A percentile compares a stretch with the other conserved stretches of the same genome.
phyloP scores from a whole-genome alignment of 2,113 vertebrate genomes.

The Lophura nycthemera region DNA sequence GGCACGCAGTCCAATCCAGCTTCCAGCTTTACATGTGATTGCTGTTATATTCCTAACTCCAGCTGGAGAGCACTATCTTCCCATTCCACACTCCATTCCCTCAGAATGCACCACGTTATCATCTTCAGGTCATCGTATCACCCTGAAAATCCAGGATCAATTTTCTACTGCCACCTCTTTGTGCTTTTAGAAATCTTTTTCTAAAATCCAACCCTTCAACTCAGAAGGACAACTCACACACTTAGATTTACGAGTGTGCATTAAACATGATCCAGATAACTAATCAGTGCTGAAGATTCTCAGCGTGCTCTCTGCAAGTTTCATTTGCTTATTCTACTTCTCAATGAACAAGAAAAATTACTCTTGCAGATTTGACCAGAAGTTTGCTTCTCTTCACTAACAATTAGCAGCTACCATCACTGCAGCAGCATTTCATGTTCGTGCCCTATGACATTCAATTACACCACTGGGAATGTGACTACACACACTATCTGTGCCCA shows the following conservation, averaged over 20 bases:
- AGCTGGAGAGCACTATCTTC: rapidly evolving
- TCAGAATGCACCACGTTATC: not conserved
- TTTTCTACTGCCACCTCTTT: not conserved
- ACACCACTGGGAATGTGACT: not conserved
- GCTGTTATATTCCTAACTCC: not conserved
- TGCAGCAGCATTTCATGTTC: not conserved
- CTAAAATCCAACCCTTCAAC: not conserved
- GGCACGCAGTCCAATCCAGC: not conserved
- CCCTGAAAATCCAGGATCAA: not conserved
- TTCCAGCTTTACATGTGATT: not conserved
- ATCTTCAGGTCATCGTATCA: not conserved
- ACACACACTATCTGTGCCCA: not conserved
- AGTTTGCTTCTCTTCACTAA: not conserved
- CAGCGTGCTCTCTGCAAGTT: not conserved
- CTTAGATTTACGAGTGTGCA: not conserved
- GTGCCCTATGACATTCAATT: not conserved
- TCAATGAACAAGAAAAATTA: not conserved
- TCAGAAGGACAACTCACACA: not conserved
- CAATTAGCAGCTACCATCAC: not conserved
- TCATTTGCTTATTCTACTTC: not conserved
- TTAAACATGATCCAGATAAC: not conserved
- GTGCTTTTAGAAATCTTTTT: not conserved
- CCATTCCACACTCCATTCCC: not conserved
- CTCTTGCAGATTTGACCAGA: not conserved
- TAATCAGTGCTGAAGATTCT: not conserved